Evolutionary conservation across 2,113 vertebrate genomes (phyloP).

Genomic region (Malurus elegans): DNA sequence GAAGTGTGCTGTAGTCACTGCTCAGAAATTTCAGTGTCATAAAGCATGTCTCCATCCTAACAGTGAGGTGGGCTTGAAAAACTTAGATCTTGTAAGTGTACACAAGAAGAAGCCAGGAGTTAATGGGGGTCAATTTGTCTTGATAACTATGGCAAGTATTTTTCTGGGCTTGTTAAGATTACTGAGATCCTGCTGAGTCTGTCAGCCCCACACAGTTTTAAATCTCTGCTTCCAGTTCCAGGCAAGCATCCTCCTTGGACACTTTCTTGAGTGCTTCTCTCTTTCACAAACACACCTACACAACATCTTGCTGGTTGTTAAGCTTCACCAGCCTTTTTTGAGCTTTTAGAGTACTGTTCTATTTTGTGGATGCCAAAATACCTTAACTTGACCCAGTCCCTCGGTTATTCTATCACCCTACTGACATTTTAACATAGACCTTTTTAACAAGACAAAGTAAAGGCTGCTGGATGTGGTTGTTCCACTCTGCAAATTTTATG

Average conservation of each 20-base stretch:
- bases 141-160: neutral
- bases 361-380: neutral
- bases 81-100: neutral
- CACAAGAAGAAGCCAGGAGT: neutral
- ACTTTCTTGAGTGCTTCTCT: neutral
- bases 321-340: conserved; percentile 12
- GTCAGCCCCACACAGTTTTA: neutral
- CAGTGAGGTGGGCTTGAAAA: neutral
- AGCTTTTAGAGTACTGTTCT: neutral
- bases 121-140: neutral
- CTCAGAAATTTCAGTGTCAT: neutral
- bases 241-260: neutral
- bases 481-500: neutral
- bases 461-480: neutral
- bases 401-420: neutral
- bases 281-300: conserved; percentile 56
- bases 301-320: conserved; percentile 40
- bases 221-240: neutral
- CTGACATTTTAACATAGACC: neutral
- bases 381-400: conserved; percentile 26
- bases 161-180: neutral
- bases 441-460: neutral
- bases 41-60: neutral
- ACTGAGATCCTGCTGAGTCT: neutral
- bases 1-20: accelerated